Percentiles rank a stretch among this genome's conserved stretches.
phyloP scores from a whole-genome alignment of 2,888 invertebrate species.

The Apodemia zela region DNA sequence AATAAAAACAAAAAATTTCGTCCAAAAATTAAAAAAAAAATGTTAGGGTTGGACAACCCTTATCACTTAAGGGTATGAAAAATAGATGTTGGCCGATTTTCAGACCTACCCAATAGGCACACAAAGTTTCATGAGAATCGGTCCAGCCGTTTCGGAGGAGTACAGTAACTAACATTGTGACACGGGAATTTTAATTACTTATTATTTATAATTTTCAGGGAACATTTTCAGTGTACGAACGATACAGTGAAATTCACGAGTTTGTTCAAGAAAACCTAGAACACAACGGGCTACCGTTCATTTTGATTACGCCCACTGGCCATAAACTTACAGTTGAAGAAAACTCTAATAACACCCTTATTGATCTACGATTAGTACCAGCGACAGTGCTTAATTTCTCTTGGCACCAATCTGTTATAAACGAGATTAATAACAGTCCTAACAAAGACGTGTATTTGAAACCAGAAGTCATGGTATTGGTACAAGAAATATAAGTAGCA shows the following conservation, averaged over 20 bases:
- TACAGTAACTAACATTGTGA: too few species aligned
- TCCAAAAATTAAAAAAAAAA: too few species aligned
- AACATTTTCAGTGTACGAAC: constrained; percentile 93
- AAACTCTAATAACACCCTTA: constrained; percentile 86
- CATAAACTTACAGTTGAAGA: constrained; percentile 82
- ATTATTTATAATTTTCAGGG: constrained; percentile 80
- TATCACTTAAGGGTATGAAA: too few species aligned
- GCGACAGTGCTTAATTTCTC: constrained; percentile 89
- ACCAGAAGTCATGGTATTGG: constrained; percentile 83
- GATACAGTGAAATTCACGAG: constrained; percentile 85
- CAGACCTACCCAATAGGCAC: too few species aligned
- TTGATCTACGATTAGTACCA: constrained; percentile 90
- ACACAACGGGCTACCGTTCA: constrained; percentile 84
- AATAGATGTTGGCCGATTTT: too few species aligned
- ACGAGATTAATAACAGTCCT: constrained; percentile 72
- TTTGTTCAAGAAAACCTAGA: constrained; percentile 90
- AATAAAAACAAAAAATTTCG: too few species aligned
- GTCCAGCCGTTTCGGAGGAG: too few species aligned
- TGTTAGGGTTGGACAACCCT: too few species aligned
- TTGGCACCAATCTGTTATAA: constrained; percentile 79
- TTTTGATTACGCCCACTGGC: constrained; percentile 84
- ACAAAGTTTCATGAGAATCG: too few species aligned
- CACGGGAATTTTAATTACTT: too few species aligned
- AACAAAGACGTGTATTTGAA: constrained; percentile 84
- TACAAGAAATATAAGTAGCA: constrained; percentile 5